Conservation (phyloP, 2,888 invertebrate species). For the Caenorhabditis panamensis region DNA sequence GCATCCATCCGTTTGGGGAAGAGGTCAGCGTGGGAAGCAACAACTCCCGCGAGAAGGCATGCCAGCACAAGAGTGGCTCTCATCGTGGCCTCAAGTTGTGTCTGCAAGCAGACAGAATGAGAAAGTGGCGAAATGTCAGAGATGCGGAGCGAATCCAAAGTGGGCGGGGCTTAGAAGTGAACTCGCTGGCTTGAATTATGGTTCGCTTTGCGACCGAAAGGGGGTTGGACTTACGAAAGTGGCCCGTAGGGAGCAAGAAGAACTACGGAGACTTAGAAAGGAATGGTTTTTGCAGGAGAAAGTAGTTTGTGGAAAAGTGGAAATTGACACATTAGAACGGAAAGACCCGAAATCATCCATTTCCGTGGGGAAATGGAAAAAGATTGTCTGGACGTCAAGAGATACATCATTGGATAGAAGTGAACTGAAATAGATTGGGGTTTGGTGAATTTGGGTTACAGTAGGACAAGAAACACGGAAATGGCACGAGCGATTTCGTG, state of each 20-base stretch:
- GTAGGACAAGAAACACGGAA: neutral
- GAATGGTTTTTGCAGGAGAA: slow-evolving; percentile 21
- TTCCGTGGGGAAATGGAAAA: slow-evolving; percentile 29
- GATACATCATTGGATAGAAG: neutral
- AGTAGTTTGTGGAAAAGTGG: slow-evolving; percentile 33
- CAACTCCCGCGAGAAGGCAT: slow-evolving; percentile 42
- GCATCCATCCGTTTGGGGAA: slow-evolving; percentile 59
- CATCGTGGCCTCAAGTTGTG: slow-evolving; percentile 52
- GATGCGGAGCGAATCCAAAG: slow-evolving; percentile 16
- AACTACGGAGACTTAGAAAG: slow-evolving; percentile 15
- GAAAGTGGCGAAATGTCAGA: slow-evolving; percentile 20
- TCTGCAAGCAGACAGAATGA: slow-evolving; percentile 12
- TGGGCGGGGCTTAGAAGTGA: slow-evolving; percentile 37
- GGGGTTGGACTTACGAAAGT: slow-evolving; percentile 39
- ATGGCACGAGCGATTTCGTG: too few species aligned
- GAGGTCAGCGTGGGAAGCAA: slow-evolving; percentile 26
- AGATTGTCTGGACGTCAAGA: slow-evolving; percentile 3
- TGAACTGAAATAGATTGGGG: neutral
- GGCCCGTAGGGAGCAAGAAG: slow-evolving; percentile 20
- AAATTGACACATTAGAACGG: slow-evolving; percentile 25
- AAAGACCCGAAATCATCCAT: slow-evolving; percentile 48
- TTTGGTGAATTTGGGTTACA: neutral
- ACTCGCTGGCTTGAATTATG: slow-evolving; percentile 34
- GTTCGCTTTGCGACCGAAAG: slow-evolving; percentile 17
- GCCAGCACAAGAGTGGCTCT: slow-evolving; percentile 31